Conservation (phyloP, 2,797 vertebrate species). For the Macropodus opercularis region DNA sequence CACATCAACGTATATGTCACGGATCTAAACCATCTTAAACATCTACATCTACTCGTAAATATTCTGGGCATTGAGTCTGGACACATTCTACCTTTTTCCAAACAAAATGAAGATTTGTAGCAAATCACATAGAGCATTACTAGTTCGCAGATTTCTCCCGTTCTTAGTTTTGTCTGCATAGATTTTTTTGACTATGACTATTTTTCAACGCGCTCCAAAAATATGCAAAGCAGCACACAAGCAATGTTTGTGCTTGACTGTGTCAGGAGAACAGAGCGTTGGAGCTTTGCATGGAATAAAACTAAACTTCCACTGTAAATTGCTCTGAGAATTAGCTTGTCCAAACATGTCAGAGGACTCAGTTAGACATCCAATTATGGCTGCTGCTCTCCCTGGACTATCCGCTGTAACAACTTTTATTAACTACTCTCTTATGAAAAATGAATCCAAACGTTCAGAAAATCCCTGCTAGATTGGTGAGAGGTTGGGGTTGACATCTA, state of each 20-base stretch:
- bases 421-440: conserved; percentile 76
- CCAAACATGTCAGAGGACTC: conserved; percentile 81
- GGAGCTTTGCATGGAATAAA: conserved; percentile 64
- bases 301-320: conserved; percentile 77
- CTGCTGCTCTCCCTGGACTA: conserved; percentile 66
- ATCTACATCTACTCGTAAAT: too few relatives aligned
- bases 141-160: too few relatives aligned
- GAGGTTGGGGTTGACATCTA: conserved; percentile 50
- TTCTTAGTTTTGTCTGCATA: too few relatives aligned
- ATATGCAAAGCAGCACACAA: not conserved
- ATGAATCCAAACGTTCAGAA: conserved; percentile 68
- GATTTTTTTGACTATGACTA: too few relatives aligned
- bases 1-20: too few relatives aligned
- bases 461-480: conserved; percentile 55
- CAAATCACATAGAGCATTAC: too few relatives aligned
- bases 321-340: conserved; percentile 78
- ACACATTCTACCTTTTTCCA: too few relatives aligned
- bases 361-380: conserved; percentile 82
- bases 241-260: conserved; percentile 32
- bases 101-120: too few relatives aligned
- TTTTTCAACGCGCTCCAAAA: not conserved
- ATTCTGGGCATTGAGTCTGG: too few relatives aligned
- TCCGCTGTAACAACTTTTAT: conserved; percentile 75
- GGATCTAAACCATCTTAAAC: too few relatives aligned
- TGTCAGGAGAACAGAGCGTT: conserved; percentile 40